phyloP scores from a whole-genome alignment of 2,888 invertebrate species.

The Crocallis elinguaria region DNA sequence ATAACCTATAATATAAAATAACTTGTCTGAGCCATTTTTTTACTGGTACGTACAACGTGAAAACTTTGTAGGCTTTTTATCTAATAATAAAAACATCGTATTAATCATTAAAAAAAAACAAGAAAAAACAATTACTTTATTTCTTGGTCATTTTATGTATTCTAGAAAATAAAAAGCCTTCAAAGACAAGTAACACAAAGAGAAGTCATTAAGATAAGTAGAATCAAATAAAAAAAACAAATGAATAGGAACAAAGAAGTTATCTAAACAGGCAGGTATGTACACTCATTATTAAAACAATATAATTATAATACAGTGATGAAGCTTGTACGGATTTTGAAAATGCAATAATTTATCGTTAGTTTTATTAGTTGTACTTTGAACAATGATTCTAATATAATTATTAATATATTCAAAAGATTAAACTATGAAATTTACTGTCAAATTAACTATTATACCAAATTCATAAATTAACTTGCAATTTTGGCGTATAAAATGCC shows the following conservation, averaged over 20 bases:
- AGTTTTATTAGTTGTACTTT: no score
- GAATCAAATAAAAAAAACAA: conserved; percentile 25
- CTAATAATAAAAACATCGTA: no score
- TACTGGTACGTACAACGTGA: no score
- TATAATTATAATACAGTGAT: not conserved
- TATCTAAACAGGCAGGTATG: not conserved
- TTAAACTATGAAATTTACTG: no score
- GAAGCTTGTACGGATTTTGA: not conserved
- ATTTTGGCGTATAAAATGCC: no score
- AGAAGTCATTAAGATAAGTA: conserved; percentile 29
- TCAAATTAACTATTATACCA: no score
- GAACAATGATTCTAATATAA: no score
- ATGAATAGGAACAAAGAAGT: conserved; percentile 25
- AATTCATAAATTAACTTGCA: no score
- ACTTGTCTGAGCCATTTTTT: no score
- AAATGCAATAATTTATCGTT: not conserved
- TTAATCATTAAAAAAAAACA: not conserved
- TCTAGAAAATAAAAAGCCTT: conserved; percentile 1
- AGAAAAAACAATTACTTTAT: not conserved
- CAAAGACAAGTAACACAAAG: conserved; percentile 10
- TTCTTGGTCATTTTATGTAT: not conserved
- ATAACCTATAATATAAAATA: no score
- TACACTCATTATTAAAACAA: conserved; percentile 13
- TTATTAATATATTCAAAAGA: no score
- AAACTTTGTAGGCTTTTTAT: no score